phyloP scores from a whole-genome alignment of 2,797 vertebrate genomes.

The Mycteria americana region DNA sequence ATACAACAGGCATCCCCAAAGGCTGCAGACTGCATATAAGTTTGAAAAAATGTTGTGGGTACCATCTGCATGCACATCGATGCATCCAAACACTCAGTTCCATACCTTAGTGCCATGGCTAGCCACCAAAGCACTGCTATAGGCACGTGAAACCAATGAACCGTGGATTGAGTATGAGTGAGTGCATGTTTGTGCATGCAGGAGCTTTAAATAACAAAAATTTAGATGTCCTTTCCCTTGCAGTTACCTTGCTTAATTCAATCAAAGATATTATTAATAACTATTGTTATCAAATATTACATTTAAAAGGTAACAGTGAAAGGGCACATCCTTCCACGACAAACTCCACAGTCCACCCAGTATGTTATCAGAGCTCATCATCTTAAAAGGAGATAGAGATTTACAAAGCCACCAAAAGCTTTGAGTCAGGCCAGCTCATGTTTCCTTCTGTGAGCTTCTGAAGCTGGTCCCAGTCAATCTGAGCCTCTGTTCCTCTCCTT shows the following conservation, averaged over 20 bases:
- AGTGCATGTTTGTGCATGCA: background rate
- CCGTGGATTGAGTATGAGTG: background rate
- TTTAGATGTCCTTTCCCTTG: background rate
- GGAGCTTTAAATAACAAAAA: background rate
- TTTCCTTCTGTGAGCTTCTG: background rate
- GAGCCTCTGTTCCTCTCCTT: background rate
- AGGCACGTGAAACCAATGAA: background rate
- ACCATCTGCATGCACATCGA: background rate
- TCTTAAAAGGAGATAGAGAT: background rate
- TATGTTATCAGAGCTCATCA: background rate
- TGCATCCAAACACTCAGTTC: background rate
- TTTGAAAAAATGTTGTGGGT: background rate
- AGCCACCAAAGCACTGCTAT: background rate
- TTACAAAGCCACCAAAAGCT: background rate
- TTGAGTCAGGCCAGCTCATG: background rate
- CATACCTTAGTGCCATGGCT: background rate
- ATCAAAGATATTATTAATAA: background rate
- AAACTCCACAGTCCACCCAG: background rate
- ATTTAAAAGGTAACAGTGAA: background rate
- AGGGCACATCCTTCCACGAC: background rate
- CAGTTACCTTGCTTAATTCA: background rate
- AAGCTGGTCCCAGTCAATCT: background rate
- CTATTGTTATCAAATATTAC: background rate
- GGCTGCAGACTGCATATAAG: background rate
- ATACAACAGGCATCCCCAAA: background rate